Percentiles rank a stretch among this genome's conserved stretches.
Conservation (phyloP, 2,888 invertebrate genomes). For the Nasonia oneida region DNA sequence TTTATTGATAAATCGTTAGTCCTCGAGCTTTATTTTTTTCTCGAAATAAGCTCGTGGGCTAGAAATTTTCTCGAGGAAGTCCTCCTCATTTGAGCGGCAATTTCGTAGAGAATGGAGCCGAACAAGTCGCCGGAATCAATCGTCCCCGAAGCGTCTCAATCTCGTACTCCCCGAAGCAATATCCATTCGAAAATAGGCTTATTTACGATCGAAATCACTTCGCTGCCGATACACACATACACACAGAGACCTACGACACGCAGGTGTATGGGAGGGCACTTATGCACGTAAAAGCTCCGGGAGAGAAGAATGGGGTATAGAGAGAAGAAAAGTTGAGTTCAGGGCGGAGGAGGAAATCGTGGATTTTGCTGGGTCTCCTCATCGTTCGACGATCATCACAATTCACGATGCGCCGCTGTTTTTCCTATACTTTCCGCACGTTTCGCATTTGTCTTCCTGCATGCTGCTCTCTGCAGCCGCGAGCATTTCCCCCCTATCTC, state of each 20-base stretch:
- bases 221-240: neutral
- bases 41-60: neutral
- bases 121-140: neutral
- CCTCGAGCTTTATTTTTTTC: neutral
- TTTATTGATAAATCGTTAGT: slow-evolving; percentile 23
- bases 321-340: neutral
- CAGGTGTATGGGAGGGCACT: neutral
- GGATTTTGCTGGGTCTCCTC: slow-evolving; percentile 4
- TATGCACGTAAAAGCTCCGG: neutral
- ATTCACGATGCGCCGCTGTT: slow-evolving; percentile 29
- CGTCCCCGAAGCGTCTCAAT: neutral
- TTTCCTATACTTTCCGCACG: slow-evolving; percentile 48
- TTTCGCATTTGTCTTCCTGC: slow-evolving; percentile 53
- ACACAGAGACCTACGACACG: neutral
- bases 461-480: neutral
- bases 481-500: slow-evolving; percentile 18
- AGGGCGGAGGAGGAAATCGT: neutral
- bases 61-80: neutral
- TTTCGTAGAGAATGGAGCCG: neutral
- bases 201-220: slow-evolving; percentile 49
- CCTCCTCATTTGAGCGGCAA: too few relatives aligned
- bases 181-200: slow-evolving; percentile 36
- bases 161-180: neutral
- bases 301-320: neutral
- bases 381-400: slow-evolving; percentile 43